These are phyloP conservation scores for Eueremaeus valkanovi DNA, from an alignment of 2,888 invertebrate species.

Conservation along the genomic window DNA sequence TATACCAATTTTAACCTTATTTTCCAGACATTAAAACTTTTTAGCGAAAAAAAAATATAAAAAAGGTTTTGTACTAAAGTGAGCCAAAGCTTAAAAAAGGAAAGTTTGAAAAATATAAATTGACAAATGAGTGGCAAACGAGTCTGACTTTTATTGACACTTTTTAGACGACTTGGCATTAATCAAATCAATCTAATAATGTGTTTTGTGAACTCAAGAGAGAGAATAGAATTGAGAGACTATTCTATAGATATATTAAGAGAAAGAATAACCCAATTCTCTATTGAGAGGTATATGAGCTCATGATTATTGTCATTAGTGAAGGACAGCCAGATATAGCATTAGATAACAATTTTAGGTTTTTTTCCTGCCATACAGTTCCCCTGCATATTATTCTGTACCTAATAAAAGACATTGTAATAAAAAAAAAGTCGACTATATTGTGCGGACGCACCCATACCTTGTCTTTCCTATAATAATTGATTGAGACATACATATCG, in stretches of 20 bases:
- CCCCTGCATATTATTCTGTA: not conserved
- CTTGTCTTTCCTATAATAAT: conserved; percentile 8
- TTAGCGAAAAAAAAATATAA: not conserved
- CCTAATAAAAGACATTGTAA: not conserved
- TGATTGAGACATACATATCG: conserved; percentile 27
- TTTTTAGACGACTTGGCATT: conserved; percentile 19
- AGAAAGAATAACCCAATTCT: not conserved
- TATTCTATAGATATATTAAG: not conserved
- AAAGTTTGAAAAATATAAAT: no score
- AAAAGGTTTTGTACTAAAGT: not conserved
- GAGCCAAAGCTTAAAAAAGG: no score
- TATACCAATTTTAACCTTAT: not conserved
- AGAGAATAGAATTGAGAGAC: not conserved
- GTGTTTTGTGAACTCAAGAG: not conserved
- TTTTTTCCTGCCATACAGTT: not conserved
- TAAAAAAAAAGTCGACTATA: not conserved
- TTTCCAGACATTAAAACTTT: not conserved
- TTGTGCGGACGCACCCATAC: conserved; percentile 14
- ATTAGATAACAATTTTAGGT: not conserved
- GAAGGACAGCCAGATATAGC: not conserved
- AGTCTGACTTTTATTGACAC: conserved; percentile 23
- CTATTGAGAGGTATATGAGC: conserved; percentile 16
- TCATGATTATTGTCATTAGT: conserved; percentile 25
- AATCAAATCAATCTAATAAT: conserved; percentile 20
- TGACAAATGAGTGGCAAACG: conserved; percentile 21